Evolutionary conservation across 1,140 invertebrate genomes (phyloP).

Genomic region (Trinorchestia longiramus): DNA sequence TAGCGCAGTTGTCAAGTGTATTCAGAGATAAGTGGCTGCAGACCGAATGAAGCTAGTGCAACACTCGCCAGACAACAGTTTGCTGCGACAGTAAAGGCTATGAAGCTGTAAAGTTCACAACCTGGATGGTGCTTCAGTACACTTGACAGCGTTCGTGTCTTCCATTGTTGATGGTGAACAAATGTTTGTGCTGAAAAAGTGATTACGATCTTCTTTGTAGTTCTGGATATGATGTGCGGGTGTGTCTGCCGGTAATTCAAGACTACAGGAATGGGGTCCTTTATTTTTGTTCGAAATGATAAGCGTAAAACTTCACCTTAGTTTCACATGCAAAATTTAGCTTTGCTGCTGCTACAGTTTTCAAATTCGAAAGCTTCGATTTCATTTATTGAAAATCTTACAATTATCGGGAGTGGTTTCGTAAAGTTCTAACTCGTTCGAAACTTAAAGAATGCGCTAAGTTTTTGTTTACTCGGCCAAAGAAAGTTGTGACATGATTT

Average conservation of each 20-base stretch:
- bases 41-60: background rate
- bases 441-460: background rate
- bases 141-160: background rate
- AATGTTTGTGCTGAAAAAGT: background rate
- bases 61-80: background rate
- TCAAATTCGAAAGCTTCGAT: background rate
- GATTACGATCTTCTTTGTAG: background rate
- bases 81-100: background rate
- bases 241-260: background rate
- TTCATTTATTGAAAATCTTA: background rate
- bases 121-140: background rate
- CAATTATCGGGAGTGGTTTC: too few species aligned
- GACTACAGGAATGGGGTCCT: background rate
- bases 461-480: background rate
- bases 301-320: background rate
- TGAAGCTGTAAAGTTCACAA: background rate
- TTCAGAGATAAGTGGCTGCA: background rate
- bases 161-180: background rate
- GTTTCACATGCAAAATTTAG: background rate
- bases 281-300: background rate
- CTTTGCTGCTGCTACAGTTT: background rate
- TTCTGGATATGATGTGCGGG: background rate
- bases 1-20: background rate
- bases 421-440: background rate
- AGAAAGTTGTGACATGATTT: background rate